A percentile compares a stretch with the other conserved stretches of the same genome.
Conservation (phyloP, 1,140 invertebrate genomes). For the Pseudomyrmex pallidus region DNA sequence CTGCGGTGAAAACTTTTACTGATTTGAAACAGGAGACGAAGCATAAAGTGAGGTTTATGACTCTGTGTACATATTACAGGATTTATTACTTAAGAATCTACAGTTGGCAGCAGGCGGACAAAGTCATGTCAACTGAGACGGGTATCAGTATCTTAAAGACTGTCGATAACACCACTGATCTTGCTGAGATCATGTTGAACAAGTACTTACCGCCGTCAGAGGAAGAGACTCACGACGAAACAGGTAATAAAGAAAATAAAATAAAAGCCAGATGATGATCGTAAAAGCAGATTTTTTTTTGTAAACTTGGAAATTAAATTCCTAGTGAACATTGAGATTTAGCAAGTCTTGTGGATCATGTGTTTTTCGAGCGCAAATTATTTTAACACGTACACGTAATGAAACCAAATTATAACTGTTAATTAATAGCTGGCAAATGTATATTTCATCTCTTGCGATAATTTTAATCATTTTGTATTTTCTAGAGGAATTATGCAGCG, state of each 20-base stretch:
- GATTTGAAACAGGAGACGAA: constrained; percentile 78
- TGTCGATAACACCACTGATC: constrained; percentile 77
- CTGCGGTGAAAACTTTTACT: constrained; percentile 76
- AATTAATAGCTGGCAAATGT: not conserved
- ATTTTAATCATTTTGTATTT: constrained; percentile 40
- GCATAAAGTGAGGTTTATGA: constrained; percentile 77
- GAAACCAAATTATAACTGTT: constrained; percentile 2
- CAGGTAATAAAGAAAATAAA: constrained; percentile 62
- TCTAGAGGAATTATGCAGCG: constrained; percentile 75
- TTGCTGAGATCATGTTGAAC: constrained; percentile 77
- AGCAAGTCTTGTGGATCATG: not conserved
- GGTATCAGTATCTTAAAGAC: constrained; percentile 80
- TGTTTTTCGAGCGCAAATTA: not conserved
- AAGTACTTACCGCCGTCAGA: constrained; percentile 77
- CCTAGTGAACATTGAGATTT: not conserved
- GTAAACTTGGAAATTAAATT: not conserved
- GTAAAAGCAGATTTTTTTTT: not conserved
- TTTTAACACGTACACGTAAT: not conserved
- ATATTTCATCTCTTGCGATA: not conserved
- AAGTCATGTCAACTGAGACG: constrained; percentile 80
- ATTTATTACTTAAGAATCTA: constrained; percentile 79
- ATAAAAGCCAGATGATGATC: no score
- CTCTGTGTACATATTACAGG: constrained; percentile 77
- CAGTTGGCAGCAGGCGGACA: constrained; percentile 80
- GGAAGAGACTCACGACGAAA: constrained; percentile 70